phyloP scores from a whole-genome alignment of 2,888 invertebrate genomes.

The Tenthredo distinguenda region DNA sequence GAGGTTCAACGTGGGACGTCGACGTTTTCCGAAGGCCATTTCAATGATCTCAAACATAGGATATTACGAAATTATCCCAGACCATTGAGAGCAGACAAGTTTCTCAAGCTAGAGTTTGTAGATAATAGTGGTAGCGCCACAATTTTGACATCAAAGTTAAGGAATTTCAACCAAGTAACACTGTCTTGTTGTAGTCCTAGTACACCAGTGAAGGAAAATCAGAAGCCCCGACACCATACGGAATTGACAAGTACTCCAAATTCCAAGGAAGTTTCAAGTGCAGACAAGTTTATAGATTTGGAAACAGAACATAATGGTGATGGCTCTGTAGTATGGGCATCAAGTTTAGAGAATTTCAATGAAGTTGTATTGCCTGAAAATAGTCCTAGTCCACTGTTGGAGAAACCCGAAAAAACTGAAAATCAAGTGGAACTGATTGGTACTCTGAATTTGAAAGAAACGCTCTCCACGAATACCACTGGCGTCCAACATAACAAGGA shows the following conservation, averaged over 20 bases:
- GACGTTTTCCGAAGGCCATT: constrained; percentile 45
- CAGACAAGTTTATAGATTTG: background rate
- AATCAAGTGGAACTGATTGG: background rate
- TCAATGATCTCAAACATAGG: constrained; percentile 29
- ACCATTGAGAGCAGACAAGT: constrained; percentile 33
- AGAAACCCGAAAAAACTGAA: background rate
- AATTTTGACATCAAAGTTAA: constrained; percentile 21
- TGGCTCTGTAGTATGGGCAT: background rate
- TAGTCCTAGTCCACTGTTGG: background rate
- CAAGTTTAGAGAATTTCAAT: background rate
- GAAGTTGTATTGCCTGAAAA: background rate
- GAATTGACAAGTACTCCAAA: background rate
- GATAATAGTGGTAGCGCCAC: constrained; percentile 37
- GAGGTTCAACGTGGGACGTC: constrained; percentile 31
- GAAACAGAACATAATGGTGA: background rate
- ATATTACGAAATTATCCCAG: constrained; percentile 8
- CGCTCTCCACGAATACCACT: background rate
- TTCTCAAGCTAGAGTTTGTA: constrained; percentile 43
- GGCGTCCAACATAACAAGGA: background rate
- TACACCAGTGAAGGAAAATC: background rate
- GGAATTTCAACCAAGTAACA: constrained; percentile 33
- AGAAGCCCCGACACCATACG: background rate
- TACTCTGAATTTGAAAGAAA: background rate
- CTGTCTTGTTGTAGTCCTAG: background rate
- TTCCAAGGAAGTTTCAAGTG: background rate